phyloP scores from a whole-genome alignment of 2,113 vertebrate genomes.

The Dipodomys ordii region DNA sequence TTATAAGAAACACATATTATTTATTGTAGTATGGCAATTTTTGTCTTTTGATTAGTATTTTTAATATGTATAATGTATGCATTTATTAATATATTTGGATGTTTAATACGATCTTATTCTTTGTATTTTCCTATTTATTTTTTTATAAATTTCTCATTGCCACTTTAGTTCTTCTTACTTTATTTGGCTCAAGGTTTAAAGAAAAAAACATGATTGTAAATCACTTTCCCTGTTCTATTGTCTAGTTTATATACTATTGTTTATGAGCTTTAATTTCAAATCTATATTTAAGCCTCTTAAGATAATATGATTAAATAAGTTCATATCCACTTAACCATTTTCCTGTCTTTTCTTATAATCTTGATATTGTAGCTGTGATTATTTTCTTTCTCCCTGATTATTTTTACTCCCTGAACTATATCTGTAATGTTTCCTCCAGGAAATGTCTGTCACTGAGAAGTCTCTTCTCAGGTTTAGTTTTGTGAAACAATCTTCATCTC shows the following conservation, averaged over 20 bases:
- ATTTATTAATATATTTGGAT: neutral
- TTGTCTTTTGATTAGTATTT: neutral
- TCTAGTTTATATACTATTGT: neutral
- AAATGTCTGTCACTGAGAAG: neutral
- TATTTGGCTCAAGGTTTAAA: neutral
- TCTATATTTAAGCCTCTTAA: neutral
- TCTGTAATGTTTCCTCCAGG: neutral
- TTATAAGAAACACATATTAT: neutral
- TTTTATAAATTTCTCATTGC: neutral
- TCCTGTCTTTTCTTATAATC: neutral
- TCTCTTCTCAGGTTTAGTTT: neutral
- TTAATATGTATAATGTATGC: neutral
- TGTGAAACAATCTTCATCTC: neutral
- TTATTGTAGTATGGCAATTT: neutral
- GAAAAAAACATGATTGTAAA: neutral
- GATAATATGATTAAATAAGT: neutral
- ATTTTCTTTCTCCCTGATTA: neutral
- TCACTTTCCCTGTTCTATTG: neutral
- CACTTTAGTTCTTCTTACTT: neutral
- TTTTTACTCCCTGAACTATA: too few species aligned
- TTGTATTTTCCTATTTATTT: neutral
- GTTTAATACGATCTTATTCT: neutral
- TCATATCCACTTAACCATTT: too few species aligned
- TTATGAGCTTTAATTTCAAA: neutral
- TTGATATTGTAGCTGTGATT: neutral